Evolutionary conservation across 2,113 vertebrate genomes (phyloP).

Genomic region (Pseudopodoces humilis): DNA sequence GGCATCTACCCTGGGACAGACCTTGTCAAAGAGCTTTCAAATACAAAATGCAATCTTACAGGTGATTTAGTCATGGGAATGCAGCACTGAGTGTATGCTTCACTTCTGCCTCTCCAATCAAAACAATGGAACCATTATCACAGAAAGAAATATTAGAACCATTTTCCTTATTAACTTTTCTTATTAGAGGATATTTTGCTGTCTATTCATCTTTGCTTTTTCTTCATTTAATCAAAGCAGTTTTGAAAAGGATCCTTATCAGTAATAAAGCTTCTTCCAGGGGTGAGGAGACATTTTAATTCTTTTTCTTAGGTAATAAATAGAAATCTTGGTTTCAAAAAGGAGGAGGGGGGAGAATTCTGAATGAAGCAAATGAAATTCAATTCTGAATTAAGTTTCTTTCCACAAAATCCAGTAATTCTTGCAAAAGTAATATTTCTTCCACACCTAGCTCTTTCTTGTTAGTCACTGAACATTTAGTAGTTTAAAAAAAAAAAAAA

Average conservation of each 20-base stretch:
- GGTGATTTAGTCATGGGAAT: conserved; percentile 72
- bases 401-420: not conserved
- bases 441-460: not conserved
- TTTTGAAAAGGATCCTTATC: conserved; percentile 12
- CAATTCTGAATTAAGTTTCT: not conserved
- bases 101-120: conserved; percentile 72
- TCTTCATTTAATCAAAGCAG: conserved; percentile 40
- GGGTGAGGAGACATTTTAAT: not conserved
- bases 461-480: not conserved
- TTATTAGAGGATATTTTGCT: conserved; percentile 73
- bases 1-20: conserved; percentile 48
- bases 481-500: not conserved
- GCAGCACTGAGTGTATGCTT: conserved; percentile 72
- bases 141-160: conserved; percentile 76
- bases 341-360: not conserved
- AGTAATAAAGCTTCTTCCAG: conserved; percentile 25
- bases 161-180: conserved; percentile 76
- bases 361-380: not conserved
- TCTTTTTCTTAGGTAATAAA: conserved; percentile 21
- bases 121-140: conserved; percentile 85
- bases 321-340: not conserved
- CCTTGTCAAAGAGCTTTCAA: conserved; percentile 77
- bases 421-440: not conserved
- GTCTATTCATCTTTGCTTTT: conserved; percentile 55
- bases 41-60: conserved; percentile 77